Percentiles rank a stretch among this genome's conserved stretches.
These are phyloP conservation scores for Plebejus argus DNA, from an alignment of 2,888 invertebrate genomes.

Conservation along the genomic window DNA sequence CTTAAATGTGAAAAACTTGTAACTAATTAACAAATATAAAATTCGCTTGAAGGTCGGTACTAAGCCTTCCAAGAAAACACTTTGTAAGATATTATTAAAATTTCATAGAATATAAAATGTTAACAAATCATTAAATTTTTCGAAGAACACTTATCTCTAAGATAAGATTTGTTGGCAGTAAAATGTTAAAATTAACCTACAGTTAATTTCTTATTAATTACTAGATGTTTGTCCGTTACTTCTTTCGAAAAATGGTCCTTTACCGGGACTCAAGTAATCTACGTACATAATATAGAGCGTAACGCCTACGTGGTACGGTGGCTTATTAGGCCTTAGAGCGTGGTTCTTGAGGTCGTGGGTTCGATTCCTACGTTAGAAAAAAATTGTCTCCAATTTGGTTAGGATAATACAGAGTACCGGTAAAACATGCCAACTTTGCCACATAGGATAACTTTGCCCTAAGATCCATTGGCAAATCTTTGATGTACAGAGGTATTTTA, in stretches of 20 bases:
- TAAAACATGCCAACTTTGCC: no score
- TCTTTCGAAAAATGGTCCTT: not conserved
- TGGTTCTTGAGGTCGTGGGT: no score
- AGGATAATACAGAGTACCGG: no score
- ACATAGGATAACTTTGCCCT: no score
- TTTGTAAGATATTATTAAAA: not conserved
- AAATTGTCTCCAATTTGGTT: no score
- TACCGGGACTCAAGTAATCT: no score
- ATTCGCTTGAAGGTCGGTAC: not conserved
- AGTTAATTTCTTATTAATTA: not conserved
- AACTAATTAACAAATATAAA: not conserved
- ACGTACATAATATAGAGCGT: no score
- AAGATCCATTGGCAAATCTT: no score
- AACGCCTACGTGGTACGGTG: no score
- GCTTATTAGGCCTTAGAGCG: no score
- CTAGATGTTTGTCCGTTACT: not conserved
- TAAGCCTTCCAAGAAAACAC: not conserved
- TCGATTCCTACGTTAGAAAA: no score
- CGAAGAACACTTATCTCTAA: not conserved
- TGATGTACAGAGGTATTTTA: no score
- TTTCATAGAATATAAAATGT: constrained; percentile 4
- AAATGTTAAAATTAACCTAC: not conserved
- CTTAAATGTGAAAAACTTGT: not conserved
- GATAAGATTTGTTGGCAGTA: not conserved
- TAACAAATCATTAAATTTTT: not conserved